These are phyloP conservation scores for Brachycybe producta DNA, from an alignment of 2,888 invertebrate species.

Conservation along the genomic window DNA sequence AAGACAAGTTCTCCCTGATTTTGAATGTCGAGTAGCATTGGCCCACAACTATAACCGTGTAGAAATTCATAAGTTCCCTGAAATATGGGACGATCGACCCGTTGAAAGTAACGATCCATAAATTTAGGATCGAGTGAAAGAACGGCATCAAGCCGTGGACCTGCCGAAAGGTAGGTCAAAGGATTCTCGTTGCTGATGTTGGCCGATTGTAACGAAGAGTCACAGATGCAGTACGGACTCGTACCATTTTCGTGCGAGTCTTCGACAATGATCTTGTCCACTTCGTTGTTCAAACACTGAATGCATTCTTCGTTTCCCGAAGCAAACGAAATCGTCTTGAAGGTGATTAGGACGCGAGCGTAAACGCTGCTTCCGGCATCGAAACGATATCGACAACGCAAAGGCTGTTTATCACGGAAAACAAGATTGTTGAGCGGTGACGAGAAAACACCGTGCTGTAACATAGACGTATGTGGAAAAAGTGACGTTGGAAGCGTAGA, in stretches of 20 bases:
- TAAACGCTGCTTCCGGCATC: conserved; percentile 19
- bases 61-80: conserved; percentile 79
- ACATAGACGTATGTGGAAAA: background rate
- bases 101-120: conserved; percentile 63
- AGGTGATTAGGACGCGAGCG: conserved; percentile 26
- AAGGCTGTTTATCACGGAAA: conserved; percentile 44
- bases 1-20: conserved; percentile 19
- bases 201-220: conserved; percentile 6
- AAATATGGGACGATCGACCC: conserved; percentile 45
- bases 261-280: conserved; percentile 22
- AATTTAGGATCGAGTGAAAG: conserved; percentile 71
- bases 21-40: conserved; percentile 20
- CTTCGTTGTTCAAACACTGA: conserved; percentile 19
- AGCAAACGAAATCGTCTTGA: conserved; percentile 23
- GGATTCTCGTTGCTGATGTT: conserved; percentile 43
- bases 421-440: conserved; percentile 77
- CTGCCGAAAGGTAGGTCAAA: conserved; percentile 52
- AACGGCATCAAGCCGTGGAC: conserved; percentile 62
- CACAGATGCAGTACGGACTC: conserved; percentile 15
- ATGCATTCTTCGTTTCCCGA: conserved; percentile 11
- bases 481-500: background rate
- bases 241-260: conserved; percentile 20
- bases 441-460: conserved; percentile 44
- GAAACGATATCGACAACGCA: conserved; percentile 16
- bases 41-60: conserved; percentile 45